Percentiles rank a stretch among this genome's conserved stretches.
phyloP scores from a whole-genome alignment of 2,113 vertebrate species.

The Vulpes ferrilata region DNA sequence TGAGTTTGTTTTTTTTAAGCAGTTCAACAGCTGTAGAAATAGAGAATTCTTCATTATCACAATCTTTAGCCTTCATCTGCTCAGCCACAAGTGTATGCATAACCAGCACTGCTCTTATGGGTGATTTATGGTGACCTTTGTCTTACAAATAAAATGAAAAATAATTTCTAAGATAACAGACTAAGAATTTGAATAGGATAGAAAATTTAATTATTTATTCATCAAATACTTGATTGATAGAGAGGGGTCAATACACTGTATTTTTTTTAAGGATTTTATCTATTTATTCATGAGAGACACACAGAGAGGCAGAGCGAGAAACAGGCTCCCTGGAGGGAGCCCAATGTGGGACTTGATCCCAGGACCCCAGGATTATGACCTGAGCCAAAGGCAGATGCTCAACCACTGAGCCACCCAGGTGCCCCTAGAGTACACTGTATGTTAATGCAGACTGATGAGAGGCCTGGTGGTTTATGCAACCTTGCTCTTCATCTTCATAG shows the following conservation, averaged over 20 bases:
- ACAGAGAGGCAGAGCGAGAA: no score
- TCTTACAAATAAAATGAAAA: constrained; percentile 57
- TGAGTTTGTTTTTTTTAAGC: background rate
- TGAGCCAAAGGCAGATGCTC: no score
- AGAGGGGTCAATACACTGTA: background rate
- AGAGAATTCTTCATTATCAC: constrained; percentile 9
- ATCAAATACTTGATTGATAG: background rate
- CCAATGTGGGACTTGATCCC: no score
- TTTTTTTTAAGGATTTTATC: background rate
- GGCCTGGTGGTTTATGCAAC: background rate
- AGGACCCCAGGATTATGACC: no score
- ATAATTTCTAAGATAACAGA: background rate
- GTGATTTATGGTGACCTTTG: constrained; percentile 13
- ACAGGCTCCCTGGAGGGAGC: no score
- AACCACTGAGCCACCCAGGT: no score
- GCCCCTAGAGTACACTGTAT: background rate
- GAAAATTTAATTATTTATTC: constrained; percentile 11
- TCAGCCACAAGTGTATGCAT: background rate
- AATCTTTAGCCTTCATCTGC: background rate
- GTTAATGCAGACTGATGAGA: background rate
- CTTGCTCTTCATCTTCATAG: background rate
- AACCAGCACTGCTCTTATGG: background rate
- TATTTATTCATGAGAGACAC: no score
- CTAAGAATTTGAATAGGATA: constrained; percentile 36
- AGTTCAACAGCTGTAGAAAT: background rate